Conservation (phyloP, 2,888 invertebrate species). For the Meiosimyza platycephala region DNA sequence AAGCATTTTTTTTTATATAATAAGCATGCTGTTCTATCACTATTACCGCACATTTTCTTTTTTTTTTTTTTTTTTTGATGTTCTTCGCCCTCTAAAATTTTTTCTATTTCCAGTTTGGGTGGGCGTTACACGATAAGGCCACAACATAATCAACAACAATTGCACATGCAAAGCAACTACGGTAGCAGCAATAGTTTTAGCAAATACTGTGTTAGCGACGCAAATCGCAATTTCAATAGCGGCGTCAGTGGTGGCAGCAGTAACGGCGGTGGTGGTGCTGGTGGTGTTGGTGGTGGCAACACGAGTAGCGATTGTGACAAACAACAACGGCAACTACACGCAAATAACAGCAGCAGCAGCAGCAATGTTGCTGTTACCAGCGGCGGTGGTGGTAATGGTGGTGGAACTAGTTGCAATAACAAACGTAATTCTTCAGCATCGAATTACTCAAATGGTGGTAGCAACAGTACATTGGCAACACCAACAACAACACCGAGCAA, state of each 20-base stretch:
- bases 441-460: constrained; percentile 45
- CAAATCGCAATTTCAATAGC: constrained; percentile 58
- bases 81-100: too few relatives aligned
- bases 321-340: constrained; percentile 39
- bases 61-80: too few relatives aligned
- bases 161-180: constrained; percentile 58
- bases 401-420: constrained; percentile 11
- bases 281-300: constrained; percentile 14
- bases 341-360: constrained; percentile 38
- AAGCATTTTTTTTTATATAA: too few relatives aligned
- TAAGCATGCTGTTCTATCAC: too few relatives aligned
- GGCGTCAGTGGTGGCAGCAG: constrained; percentile 19
- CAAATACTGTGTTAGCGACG: constrained; percentile 56
- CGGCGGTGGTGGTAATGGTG: constrained; percentile 2
- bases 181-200: constrained; percentile 49
- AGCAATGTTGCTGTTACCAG: constrained; percentile 39
- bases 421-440: constrained; percentile 38
- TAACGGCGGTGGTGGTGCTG: not conserved
- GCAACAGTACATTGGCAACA: constrained; percentile 28
- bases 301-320: constrained; percentile 41
- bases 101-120: constrained; percentile 56
- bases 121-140: constrained; percentile 66
- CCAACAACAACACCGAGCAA: constrained; percentile 46
- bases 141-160: constrained; percentile 63
- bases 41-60: too few relatives aligned